Conservation (phyloP, 30 jellyfish, hydroid and myxozoan species). For the Aurelia aurita complex sp. Pacific region DNA sequence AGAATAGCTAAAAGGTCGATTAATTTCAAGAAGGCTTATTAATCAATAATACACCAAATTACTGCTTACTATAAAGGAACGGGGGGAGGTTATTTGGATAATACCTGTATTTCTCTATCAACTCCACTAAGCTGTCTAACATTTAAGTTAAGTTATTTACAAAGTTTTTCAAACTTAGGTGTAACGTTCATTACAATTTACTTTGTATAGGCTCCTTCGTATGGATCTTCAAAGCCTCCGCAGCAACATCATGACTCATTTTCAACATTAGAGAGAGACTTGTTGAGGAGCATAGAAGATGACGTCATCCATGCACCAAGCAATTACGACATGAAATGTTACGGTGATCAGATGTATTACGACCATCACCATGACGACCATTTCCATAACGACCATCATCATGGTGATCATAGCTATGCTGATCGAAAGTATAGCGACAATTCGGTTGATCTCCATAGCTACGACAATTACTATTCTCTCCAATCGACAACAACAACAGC, state of each 20-base stretch:
- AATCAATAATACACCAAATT: too few species aligned
- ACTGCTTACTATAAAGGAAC: too few species aligned
- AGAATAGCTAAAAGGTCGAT: too few species aligned
- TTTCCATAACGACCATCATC: background rate
- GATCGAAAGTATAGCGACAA: constrained; percentile 27
- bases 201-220: background rate
- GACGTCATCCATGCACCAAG: constrained; percentile 34
- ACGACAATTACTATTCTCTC: constrained; percentile 19
- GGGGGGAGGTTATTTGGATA: too few species aligned
- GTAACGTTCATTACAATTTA: too few species aligned
- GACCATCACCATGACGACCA: constrained; percentile 5
- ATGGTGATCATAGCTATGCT: constrained; percentile 3
- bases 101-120: too few species aligned
- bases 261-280: constrained; percentile 64
- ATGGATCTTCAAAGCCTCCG: constrained; percentile 24
- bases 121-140: too few species aligned
- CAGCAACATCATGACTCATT: constrained; percentile 50
- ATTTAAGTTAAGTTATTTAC: too few species aligned
- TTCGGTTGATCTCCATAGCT: constrained; percentile 1
- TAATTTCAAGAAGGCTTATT: too few species aligned
- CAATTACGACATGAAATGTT: constrained; percentile 1
- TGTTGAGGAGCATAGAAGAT: constrained; percentile 56
- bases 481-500: constrained; percentile 1
- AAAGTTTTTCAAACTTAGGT: too few species aligned
- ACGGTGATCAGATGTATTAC: background rate